A percentile compares a stretch with the other conserved stretches of the same genome.
Evolutionary conservation across 2,113 vertebrate species (phyloP).

Genomic region (Platanista minor): DNA sequence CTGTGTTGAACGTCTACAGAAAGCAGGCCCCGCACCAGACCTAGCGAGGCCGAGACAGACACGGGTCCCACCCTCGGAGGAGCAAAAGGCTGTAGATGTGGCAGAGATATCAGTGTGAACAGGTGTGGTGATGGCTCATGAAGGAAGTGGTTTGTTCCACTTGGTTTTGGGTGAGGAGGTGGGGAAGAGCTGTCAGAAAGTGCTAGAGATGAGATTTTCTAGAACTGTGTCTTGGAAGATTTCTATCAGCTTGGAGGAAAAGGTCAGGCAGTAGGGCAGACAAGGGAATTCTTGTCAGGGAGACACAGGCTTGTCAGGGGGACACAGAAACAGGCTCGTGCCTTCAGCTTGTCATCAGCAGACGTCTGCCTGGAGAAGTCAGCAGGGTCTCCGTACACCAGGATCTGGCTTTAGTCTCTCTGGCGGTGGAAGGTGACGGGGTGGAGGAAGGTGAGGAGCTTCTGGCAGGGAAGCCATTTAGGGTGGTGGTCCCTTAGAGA

Average conservation of each 20-base stretch:
- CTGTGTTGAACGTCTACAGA: rapidly evolving
- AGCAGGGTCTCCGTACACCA: rapidly evolving
- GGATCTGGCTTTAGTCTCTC: not conserved
- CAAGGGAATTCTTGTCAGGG: not conserved
- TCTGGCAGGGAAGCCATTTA: not conserved
- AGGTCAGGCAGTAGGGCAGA: not conserved
- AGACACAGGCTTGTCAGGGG: not conserved
- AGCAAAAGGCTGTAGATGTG: not conserved
- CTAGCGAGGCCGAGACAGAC: not conserved
- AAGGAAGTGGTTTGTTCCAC: not conserved
- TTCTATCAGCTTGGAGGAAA: not conserved
- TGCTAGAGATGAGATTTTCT: not conserved
- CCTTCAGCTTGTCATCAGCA: not conserved
- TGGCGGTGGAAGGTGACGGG: not conserved
- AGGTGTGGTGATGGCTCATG: not conserved
- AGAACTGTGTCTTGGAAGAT: not conserved
- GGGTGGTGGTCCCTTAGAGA: not conserved
- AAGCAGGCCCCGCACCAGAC: not conserved
- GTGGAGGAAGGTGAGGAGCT: not conserved
- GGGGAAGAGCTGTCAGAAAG: not conserved
- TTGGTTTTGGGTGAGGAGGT: not conserved
- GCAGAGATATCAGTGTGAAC: not conserved
- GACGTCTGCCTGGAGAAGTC: not conserved
- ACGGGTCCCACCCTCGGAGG: rapidly evolving
- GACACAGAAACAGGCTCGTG: rapidly evolving